A percentile compares a stretch with the other conserved stretches of the same genome.
Conservation (phyloP, 2,113 vertebrate species). For the Porphyrio hochstetteri region DNA sequence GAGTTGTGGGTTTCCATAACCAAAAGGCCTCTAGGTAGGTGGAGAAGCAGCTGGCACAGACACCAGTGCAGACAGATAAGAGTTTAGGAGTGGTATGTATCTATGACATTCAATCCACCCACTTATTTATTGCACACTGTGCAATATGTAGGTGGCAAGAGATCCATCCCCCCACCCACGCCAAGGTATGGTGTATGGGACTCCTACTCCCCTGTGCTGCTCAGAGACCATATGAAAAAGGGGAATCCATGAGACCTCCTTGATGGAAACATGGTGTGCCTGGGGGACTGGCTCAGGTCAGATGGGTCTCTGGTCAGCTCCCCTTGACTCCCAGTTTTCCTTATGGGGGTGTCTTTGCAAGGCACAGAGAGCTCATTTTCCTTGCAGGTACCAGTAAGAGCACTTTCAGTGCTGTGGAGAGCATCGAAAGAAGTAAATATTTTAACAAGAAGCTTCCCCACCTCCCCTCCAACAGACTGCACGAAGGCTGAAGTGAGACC, state of each 20-base stretch:
- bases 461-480: not conserved
- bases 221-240: not conserved
- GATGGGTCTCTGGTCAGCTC: not conserved
- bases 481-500: not conserved
- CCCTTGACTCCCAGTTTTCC: not conserved
- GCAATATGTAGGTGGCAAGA: slow-evolving; percentile 27
- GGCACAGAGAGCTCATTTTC: not conserved
- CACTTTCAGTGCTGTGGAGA: not conserved
- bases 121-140: slow-evolving; percentile 48
- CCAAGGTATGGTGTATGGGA: not conserved
- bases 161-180: not conserved
- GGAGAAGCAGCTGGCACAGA: slow-evolving; percentile 59
- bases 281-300: not conserved
- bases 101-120: slow-evolving; percentile 60
- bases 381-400: not conserved
- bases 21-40: slow-evolving; percentile 56
- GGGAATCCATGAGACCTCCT: not conserved
- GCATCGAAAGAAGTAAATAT: rapidly evolving
- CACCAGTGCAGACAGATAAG: slow-evolving; percentile 48
- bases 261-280: not conserved
- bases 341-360: not conserved
- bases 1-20: slow-evolving; percentile 29
- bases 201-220: not conserved
- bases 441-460: not conserved
- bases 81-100: slow-evolving; percentile 33